phyloP scores from a whole-genome alignment of 2,888 invertebrate species.

The Hirtodrosophila duncani region DNA sequence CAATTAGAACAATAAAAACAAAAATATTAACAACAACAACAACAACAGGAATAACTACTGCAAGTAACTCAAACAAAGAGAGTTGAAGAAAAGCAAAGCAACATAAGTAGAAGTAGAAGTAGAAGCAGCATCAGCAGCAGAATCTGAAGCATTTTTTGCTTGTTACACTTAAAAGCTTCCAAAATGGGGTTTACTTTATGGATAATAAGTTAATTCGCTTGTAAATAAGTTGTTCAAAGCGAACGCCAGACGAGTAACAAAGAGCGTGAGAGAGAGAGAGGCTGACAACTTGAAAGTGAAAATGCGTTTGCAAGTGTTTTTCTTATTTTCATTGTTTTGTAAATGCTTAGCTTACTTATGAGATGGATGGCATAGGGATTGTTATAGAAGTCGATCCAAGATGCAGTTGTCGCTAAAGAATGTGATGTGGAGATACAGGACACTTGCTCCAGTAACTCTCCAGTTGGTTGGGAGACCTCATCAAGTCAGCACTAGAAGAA shows the following conservation, averaged over 20 bases:
- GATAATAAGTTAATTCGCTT: slow-evolving; percentile 72
- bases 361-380: too few relatives aligned
- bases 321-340: too few relatives aligned
- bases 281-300: slow-evolving; percentile 21
- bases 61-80: slow-evolving; percentile 38
- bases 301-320: slow-evolving; percentile 5
- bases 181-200: slow-evolving; percentile 71
- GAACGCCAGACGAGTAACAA: neutral
- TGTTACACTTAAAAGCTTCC: slow-evolving; percentile 53
- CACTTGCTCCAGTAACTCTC: too few relatives aligned
- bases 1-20: slow-evolving; percentile 37
- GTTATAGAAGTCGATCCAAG: too few relatives aligned
- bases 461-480: too few relatives aligned
- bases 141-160: slow-evolving; percentile 32
- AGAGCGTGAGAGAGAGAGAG: slow-evolving; percentile 8
- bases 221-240: slow-evolving; percentile 60
- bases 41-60: slow-evolving; percentile 13
- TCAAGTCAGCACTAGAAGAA: too few relatives aligned
- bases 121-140: slow-evolving; percentile 23
- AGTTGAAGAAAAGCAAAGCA: slow-evolving; percentile 27
- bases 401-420: too few relatives aligned
- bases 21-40: neutral
- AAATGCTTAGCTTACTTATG: too few relatives aligned
- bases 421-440: too few relatives aligned
- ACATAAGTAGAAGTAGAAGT: slow-evolving; percentile 16